Conservation (phyloP, 2,888 invertebrate species). For the Epinotia nisella region DNA sequence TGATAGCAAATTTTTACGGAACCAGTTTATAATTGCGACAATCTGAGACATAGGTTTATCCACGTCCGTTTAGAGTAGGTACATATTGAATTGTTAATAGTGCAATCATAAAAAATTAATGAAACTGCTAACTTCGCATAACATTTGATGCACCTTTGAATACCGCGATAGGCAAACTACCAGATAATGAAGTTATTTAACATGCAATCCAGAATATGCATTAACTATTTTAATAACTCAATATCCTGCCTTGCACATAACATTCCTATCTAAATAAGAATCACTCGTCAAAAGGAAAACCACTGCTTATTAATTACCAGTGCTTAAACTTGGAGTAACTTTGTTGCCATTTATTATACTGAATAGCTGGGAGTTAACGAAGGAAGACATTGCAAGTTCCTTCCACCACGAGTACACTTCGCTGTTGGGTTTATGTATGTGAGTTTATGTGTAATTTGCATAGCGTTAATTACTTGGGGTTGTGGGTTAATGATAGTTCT, state of each 20-base stretch:
- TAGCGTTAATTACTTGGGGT: constrained; percentile 11
- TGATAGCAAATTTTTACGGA: too few species aligned
- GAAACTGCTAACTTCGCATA: background rate
- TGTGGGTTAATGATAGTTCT: background rate
- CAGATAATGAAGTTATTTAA: background rate
- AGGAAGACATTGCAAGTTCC: constrained; percentile 46
- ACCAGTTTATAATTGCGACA: too few species aligned
- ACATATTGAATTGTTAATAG: too few species aligned
- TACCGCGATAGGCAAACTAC: background rate
- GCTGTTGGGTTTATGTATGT: constrained; percentile 20
- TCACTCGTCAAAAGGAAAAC: constrained; percentile 52
- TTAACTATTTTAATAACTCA: background rate
- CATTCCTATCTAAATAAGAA: constrained; percentile 28
- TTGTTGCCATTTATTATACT: constrained; percentile 57
- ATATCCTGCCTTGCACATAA: constrained; percentile 8
- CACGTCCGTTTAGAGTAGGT: too few species aligned
- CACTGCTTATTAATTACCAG: constrained; percentile 54
- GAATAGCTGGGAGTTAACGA: constrained; percentile 62
- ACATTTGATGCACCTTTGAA: background rate
- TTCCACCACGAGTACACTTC: constrained; percentile 8
- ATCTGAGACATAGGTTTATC: too few species aligned
- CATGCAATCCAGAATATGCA: background rate
- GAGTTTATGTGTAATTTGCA: constrained; percentile 19
- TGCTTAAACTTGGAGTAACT: constrained; percentile 54
- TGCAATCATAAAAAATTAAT: too few species aligned